phyloP scores from a whole-genome alignment of 30 jellyfish, hydroid and myxozoan genomes.

The Nemopilema nomurai region DNA sequence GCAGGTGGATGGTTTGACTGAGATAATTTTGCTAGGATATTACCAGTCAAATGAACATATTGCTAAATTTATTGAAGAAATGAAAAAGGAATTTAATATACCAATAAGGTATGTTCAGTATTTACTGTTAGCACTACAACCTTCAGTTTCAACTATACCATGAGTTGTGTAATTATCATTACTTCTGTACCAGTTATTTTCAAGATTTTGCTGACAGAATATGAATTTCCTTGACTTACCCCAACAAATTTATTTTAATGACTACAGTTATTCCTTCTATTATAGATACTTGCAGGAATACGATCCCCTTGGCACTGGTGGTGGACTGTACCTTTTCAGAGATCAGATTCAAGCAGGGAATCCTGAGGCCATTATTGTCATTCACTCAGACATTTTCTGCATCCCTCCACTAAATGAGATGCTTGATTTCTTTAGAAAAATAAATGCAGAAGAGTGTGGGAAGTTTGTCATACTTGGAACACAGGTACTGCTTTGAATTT shows the following conservation, averaged over 20 bases:
- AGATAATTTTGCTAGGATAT: conserved; percentile 83
- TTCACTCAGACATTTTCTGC: conserved; percentile 95
- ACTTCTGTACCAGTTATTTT: too few relatives aligned
- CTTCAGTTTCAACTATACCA: too few relatives aligned
- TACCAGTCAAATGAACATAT: conserved; percentile 88
- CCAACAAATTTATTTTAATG: neutral
- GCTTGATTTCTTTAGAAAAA: conserved; percentile 58
- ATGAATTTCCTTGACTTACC: too few relatives aligned
- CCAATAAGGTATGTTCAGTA: conserved; percentile 79
- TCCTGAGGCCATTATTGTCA: conserved; percentile 81
- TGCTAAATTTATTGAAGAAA: conserved; percentile 78
- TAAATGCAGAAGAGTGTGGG: conserved; percentile 56
- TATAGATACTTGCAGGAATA: conserved; percentile 90
- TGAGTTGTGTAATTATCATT: too few relatives aligned
- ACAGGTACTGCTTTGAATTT: conserved; percentile 53
- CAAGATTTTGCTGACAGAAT: too few relatives aligned
- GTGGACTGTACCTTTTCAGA: conserved; percentile 93
- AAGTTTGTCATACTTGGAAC: conserved; percentile 82
- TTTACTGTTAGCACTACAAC: too few relatives aligned
- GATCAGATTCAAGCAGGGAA: conserved; percentile 86
- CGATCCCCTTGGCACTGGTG: conserved; percentile 97
- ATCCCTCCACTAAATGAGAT: conserved; percentile 77
- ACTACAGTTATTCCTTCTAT: neutral
- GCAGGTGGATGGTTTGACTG: conserved; percentile 81
- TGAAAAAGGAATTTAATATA: conserved; percentile 66